Evolutionary conservation across 2,113 vertebrate species (phyloP), one percentile per base, ranked within the genome.

Genomic region (Gobio gobio): DNA sequence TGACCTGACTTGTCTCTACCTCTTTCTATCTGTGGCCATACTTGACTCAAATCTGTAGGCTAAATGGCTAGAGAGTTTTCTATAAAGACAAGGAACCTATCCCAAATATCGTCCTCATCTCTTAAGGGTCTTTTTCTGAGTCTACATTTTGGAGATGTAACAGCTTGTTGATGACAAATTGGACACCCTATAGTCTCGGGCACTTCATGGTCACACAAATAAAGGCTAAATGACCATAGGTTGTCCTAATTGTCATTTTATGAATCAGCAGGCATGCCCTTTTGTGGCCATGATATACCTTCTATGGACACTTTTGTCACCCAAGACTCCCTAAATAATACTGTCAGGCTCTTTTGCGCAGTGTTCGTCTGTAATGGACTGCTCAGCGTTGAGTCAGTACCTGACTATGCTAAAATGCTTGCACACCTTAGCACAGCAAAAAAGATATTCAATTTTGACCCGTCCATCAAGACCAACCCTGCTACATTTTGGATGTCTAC

Each of bases 1-100:
- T 81, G 84, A 81, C 40, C 84, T 10, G 77, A 74, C 84, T 49
- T 72, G 73, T 76, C 24, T 26, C 43, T 29, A 18, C 24, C 22
- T 13, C 45, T 72, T 14, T 18, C 49, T 54, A 13, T 24, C 49
- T 83, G 49, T 56, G 22, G 12, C 20, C 3, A 16, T 22, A 70
- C 49, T 36, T 82, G 47, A 40, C n/a, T 36, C 16, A 36, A 10
- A 77, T 54, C 75, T 81, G n/a, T 47, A n/a, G 5, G 51, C 29
- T 61, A 81, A 66, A 81, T 29, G 0, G 56, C 20, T 61, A 56
- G 40, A 20, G 8, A 20, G 36, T 81, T 13, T 47, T 66, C n/a
- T 33, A 12, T 18, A 66, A 33, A 81, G 40, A 51, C 18, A 20
- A 26, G 70, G 13, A 47, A 73, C 10, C 43, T 3, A 12, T 47